Base-by-base conservation (phyloP, 2,888 invertebrate genomes). In the Nymphalis polychloros region DNA sequence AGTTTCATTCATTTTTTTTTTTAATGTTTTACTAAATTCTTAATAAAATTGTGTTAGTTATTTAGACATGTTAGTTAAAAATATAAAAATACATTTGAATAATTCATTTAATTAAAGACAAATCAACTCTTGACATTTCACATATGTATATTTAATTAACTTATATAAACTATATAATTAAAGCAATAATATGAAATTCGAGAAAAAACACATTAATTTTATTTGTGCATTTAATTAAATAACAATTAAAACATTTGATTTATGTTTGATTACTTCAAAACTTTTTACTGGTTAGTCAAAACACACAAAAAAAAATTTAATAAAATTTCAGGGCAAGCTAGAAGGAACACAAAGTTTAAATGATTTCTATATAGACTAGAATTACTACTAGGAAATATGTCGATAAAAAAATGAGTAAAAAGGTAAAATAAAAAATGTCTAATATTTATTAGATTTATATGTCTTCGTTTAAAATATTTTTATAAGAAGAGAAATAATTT, bases 161-260 rank as follows among this genome's bases (percentile, higher is more conserved):
- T 65, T 55, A 27, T 16, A 55, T 46, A 57, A 63, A 59, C 1
- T 53, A 59, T 47, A 57, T 48, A 64, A 46, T 64, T 64, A 69
- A 61, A 67, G 59, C 57, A 67, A 48, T 69, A 63, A 67, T 60
- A 57, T 64, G 63, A 70, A 70, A 68, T 73, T 69, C 66, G 70
- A 71, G 68, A 57, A 64, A 52, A 70, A 71, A 63, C 71, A 74
- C 69, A 69, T 65, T 53, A 63, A 52, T 59, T 61, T 20, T 50
- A 31, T 59, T 68, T 68, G 64, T 63, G 69, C 62, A 65, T 64
- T 64, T 72, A 75, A 69, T 64, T 72, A 75, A 69, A 72, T 70
- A 70, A 53, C 41, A 76, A 72, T 60, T 35, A 27, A 23, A 52
- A 19, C 35, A 55, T 8, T 19, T 35, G 16, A 62, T 52, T 59